phyloP scores from a whole-genome alignment of 2,888 invertebrate species.

The Lysandra bellargus region DNA sequence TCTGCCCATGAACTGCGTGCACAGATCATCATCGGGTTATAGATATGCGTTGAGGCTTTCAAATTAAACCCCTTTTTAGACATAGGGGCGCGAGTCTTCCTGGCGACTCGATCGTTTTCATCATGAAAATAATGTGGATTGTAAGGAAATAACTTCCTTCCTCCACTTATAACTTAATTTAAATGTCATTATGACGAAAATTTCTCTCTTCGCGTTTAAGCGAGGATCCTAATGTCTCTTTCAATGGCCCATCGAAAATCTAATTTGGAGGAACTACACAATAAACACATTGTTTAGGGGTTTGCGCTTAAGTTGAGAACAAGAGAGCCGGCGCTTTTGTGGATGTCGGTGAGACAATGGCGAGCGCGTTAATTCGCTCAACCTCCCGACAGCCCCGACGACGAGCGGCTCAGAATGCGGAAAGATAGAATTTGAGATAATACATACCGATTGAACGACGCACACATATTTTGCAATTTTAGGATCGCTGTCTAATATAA shows the following conservation, averaged over 20 bases:
- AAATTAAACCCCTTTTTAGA: too few relatives aligned
- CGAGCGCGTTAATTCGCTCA: constrained; percentile 31
- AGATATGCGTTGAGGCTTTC: too few relatives aligned
- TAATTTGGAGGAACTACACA: constrained; percentile 15
- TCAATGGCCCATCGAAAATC: background rate
- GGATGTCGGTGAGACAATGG: constrained; percentile 3
- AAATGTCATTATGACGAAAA: background rate
- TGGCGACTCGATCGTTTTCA: background rate
- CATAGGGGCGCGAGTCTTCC: too few relatives aligned
- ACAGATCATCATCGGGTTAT: too few relatives aligned
- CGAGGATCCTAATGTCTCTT: background rate
- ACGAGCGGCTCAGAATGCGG: background rate
- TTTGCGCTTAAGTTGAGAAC: constrained; percentile 23
- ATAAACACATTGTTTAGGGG: constrained; percentile 2
- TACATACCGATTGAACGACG: background rate
- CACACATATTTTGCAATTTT: background rate
- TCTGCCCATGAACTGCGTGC: background rate
- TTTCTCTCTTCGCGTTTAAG: background rate
- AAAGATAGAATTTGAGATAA: background rate
- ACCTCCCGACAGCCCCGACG: background rate
- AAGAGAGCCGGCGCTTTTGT: background rate
- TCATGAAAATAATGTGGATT: background rate
- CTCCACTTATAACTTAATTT: background rate
- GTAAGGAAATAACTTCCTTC: background rate
- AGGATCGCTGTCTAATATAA: background rate